These are phyloP conservation scores for Gallinago stenura DNA, from an alignment of 2,797 vertebrate genomes.

Conservation along the genomic window DNA sequence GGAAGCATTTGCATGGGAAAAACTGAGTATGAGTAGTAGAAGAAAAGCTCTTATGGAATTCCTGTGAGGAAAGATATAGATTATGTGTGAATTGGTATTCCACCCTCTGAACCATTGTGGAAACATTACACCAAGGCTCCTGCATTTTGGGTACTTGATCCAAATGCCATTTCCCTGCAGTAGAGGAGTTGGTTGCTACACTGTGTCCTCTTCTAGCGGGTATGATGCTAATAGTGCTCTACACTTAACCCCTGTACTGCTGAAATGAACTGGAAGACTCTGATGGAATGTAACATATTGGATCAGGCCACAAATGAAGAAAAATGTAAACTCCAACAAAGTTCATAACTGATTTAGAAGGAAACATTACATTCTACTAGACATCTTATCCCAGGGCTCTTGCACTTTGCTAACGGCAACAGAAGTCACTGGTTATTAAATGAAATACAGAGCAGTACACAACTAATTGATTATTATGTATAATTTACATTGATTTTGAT, in stretches of 20 bases:
- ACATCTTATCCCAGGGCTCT: not conserved
- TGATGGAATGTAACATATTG: not conserved
- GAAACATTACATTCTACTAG: not conserved
- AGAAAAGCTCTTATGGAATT: not conserved
- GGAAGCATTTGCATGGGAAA: not conserved
- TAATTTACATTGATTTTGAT: not conserved
- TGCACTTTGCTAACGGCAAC: not conserved
- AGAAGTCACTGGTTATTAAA: constrained; percentile 4
- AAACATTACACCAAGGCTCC: not conserved
- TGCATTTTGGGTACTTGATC: not conserved
- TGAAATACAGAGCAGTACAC: not conserved
- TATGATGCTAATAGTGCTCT: not conserved
- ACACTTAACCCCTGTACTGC: not conserved
- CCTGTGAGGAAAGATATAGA: not conserved
- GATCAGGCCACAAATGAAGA: not conserved
- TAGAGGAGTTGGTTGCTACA: not conserved
- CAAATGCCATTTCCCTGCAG: not conserved
- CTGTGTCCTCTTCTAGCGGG: not conserved
- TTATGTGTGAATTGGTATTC: not conserved
- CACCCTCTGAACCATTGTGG: not conserved
- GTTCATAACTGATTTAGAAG: not conserved
- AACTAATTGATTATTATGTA: not conserved
- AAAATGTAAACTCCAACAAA: not conserved
- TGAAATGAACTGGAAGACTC: not conserved
- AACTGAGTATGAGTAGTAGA: not conserved